These are phyloP conservation scores for Sthenelais limicola DNA, from an alignment of 2,888 invertebrate genomes.

Conservation along the genomic window DNA sequence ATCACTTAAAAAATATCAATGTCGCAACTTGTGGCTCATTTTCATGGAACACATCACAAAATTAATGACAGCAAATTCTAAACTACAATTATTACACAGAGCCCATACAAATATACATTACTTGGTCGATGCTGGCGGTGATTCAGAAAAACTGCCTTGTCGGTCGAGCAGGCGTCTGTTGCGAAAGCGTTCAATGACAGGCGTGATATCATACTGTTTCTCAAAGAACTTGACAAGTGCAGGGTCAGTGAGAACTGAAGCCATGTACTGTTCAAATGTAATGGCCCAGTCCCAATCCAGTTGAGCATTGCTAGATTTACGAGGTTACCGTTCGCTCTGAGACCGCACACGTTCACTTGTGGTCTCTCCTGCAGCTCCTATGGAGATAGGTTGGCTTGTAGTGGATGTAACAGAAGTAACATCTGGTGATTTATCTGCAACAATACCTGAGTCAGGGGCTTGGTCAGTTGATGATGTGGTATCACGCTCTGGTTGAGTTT, in stretches of 20 bases:
- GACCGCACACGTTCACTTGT: background rate
- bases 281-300: constrained; percentile 80
- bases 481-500: too few relatives aligned
- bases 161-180: constrained; percentile 58
- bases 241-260: constrained; percentile 84
- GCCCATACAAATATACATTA: too few relatives aligned
- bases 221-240: constrained; percentile 83
- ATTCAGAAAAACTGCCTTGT: constrained; percentile 21
- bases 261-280: constrained; percentile 89
- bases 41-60: too few relatives aligned
- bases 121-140: constrained; percentile 16
- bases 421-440: constrained; percentile 16
- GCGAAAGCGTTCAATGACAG: constrained; percentile 61
- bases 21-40: too few relatives aligned
- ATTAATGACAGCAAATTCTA: too few relatives aligned
- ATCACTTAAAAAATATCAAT: too few relatives aligned
- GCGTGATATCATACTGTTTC: constrained; percentile 44
- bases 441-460: constrained; percentile 15
- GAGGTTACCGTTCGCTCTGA: background rate
- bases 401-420: background rate
- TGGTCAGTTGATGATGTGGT: too few relatives aligned
- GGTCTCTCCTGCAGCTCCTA: background rate
- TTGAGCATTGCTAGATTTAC: too few relatives aligned
- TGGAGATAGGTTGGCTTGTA: background rate
- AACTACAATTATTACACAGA: too few relatives aligned